Conservation (phyloP, 2,888 invertebrate genomes). For the Melanotus villosus region DNA sequence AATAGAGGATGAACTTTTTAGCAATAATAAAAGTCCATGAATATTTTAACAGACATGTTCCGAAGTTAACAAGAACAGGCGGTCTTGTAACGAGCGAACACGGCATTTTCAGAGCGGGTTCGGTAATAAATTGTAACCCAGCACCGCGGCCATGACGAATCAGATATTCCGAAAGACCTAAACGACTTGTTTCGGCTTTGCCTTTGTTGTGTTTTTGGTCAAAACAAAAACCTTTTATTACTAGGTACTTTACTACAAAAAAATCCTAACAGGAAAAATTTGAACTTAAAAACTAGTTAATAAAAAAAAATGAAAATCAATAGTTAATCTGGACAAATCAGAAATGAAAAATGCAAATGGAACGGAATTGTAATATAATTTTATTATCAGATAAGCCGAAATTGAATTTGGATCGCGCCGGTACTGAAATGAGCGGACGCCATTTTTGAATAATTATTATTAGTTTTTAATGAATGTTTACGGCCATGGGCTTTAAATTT, state of each 20-base stretch:
- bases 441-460: too few species aligned
- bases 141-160: conserved; percentile 55
- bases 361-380: not conserved
- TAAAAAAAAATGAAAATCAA: too few species aligned
- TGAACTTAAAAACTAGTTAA: too few species aligned
- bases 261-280: too few species aligned
- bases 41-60: conserved; percentile 60
- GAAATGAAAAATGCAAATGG: not conserved
- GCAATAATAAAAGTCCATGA: conserved; percentile 29
- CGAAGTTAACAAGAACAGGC: conserved; percentile 59
- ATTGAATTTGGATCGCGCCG: not conserved
- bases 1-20: not conserved
- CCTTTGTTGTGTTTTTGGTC: conserved; percentile 22
- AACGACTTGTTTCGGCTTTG: conserved; percentile 31
- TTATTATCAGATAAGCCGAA: conserved; percentile 1
- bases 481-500: not conserved
- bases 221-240: too few species aligned
- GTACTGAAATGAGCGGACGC: not conserved
- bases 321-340: too few species aligned
- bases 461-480: conserved; percentile 15
- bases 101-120: conserved; percentile 41
- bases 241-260: too few species aligned
- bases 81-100: conserved; percentile 54
- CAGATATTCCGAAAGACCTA: conserved; percentile 21
- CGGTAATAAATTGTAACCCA: conserved; percentile 54